Evolutionary conservation across 2,797 vertebrate genomes (phyloP), one percentile per base, ranked within the genome.

Genomic region (Sphenopsis melanotis): DNA sequence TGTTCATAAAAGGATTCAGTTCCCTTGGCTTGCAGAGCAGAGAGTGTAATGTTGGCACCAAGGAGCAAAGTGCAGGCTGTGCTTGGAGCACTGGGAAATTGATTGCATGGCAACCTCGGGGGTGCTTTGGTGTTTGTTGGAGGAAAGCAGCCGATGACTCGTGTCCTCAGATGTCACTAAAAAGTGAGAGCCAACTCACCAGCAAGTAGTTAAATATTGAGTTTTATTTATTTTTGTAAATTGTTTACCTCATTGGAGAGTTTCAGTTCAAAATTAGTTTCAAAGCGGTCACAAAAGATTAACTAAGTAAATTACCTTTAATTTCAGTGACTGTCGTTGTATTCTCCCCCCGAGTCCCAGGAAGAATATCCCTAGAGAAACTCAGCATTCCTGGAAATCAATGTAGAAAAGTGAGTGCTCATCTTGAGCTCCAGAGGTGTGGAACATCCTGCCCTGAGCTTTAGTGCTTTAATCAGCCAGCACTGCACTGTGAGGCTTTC

Each of bases 81-180:
- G 90, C 63, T 11, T 50, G 59, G 39, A 57, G 50, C 30, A 3
- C 24, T 70, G 65, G 52, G 76, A 66, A 76, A 83, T 68, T 4
- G 19, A 88, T 83, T 65, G 72, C 72, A 1, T 91, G 81, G 94
- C 94, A 95, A 24, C 89, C 91, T 91, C 9, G 0, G 46, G 57
- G 72, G 15, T 74, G 63, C 44, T 74, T 26, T 70, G 61, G 44
- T 81, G 53, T 46, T 88, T 75, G 56, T 4, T 78, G 76, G 84
- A 83, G 90, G 32, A 74, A 61, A 47, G 79, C 53, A 76, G 72
- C 79, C 2, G 9, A 53, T 91, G 93, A 86, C 39, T 96, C 89
- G 65, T 50, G 61, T 69, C 6, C 7, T 74, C 47, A 75, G 61
- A 53, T 78, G 61, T 77, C 89, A 50, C 70, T 52, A 47, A 89